Percentiles rank a stretch among this genome's conserved stretches.
Conservation (phyloP, 2,113 vertebrate genomes). For the rat (Rattus norvegicus) region GRCr8 NC_086036.1:53262001-53262500, state of each 20-base stretch:
- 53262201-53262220: neutral
- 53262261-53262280: slow-evolving; percentile 4
- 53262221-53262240: slow-evolving; percentile 21
- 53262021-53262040: neutral
- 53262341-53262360: slow-evolving; percentile 21
- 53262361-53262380: neutral
- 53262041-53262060: neutral
- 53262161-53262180: neutral
- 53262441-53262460: neutral
- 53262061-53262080: neutral
- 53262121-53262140: neutral
- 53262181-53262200: neutral
- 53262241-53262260: neutral
- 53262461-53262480: neutral
- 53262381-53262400: neutral
- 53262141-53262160: neutral
- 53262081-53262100: neutral
- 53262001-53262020: neutral
- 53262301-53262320: neutral
- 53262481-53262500: neutral
- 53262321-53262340: neutral
- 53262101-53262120: neutral
- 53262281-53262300: neutral
- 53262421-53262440: neutral
- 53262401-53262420: neutral